Evolutionary conservation across 2,888 invertebrate species (phyloP), one percentile per base, ranked within the genome.

Genomic region (Tridacna crocea): DNA sequence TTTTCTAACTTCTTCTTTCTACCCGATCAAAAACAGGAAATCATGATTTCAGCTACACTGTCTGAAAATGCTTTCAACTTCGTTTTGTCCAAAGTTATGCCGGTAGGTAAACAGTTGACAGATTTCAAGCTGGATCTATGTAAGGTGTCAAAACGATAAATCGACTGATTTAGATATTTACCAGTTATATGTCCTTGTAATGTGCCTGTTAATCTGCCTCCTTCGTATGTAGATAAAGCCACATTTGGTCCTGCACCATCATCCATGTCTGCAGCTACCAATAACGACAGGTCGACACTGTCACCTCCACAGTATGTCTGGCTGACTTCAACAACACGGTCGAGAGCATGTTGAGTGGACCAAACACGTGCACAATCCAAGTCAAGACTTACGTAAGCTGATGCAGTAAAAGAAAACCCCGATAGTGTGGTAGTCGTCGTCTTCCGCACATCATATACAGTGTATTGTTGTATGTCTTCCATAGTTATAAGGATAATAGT

Each of bases 331-430:
- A 79, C 75, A 0, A 88, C 81, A 12, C 82, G 78, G 15, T 80
- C 72, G 1, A 85, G 63, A 17, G 88, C 72, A 68, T 87, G 84
- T 1, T 68, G 75, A 4, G 51, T 65, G n/a, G 83, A 82, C 91
- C 91, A 91, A 8, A 83, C 36, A 51, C 89, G 47, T 15, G 88
- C 22, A 63, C 88, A 80, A 61, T 91, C 91, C 19, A 91, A 27
- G 65, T 87, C 82, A 10, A 90, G 46, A n/a, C 26, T 27, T 12
- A 72, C 65, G n/a, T 58, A 22, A 0, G 77, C 36, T 17, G 75
- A 66, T 15, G 79, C 73, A 48, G 61, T 77, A 6, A 83, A 26
- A 24, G 73, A 73, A 22, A n/a, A 48, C 47, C 17, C 77, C 73
- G 0, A 83, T 26, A 61, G 70, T 70, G 36, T 36, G 36, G 36